Conservation (phyloP, 2,113 vertebrate genomes). For the Cyanocitta stelleri region DNA sequence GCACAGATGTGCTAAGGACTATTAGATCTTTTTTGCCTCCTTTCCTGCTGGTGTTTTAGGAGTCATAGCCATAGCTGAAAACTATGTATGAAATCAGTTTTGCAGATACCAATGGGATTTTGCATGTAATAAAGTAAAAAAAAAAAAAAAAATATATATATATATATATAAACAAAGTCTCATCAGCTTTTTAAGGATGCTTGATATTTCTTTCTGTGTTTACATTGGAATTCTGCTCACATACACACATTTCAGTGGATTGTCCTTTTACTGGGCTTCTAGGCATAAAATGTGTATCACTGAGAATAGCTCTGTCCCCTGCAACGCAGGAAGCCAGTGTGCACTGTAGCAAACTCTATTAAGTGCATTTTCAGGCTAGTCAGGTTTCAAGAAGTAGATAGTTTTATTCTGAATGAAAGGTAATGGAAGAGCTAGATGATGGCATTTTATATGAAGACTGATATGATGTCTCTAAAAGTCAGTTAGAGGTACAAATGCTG, state of each 20-base stretch:
- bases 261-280: neutral
- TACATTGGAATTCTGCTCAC: neutral
- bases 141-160: neutral
- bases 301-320: neutral
- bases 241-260: neutral
- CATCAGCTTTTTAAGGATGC: neutral
- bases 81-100: neutral
- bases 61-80: neutral
- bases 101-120: neutral
- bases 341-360: neutral
- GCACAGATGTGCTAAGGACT: neutral
- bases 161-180: neutral
- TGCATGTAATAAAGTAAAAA: neutral
- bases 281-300: neutral
- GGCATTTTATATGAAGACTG: neutral
- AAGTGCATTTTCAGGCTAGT: neutral
- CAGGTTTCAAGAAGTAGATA: neutral
- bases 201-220: neutral
- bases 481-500: neutral
- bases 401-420: neutral
- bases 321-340: neutral
- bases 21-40: neutral
- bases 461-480: neutral
- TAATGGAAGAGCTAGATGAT: neutral
- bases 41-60: neutral